Evolutionary conservation across 2,888 invertebrate species (phyloP).

Genomic region (Diarsia dahlii): DNA sequence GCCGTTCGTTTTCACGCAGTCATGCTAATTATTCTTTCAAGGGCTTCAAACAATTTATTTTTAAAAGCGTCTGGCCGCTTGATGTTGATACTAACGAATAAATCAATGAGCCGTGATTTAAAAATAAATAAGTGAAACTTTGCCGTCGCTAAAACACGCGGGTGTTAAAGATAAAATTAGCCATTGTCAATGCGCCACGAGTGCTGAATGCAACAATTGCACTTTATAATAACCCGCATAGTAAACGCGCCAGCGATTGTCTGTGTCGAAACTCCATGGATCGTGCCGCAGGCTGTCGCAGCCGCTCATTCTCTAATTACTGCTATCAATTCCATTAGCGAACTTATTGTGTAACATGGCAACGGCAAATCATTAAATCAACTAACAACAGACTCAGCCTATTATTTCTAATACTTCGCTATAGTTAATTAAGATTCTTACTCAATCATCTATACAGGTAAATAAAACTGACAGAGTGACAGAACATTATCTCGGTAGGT

Average conservation of each 20-base stretch:
- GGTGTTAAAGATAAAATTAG: conserved; percentile 69
- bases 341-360: conserved; percentile 75
- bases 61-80: conserved; percentile 27
- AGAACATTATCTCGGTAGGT: conserved; percentile 76
- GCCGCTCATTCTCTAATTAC: conserved; percentile 83
- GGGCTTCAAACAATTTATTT: conserved; percentile 40
- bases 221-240: conserved; percentile 88
- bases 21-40: conserved; percentile 53
- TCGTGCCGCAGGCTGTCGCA: conserved; percentile 72
- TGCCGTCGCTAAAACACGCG: conserved; percentile 51
- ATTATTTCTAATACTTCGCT: conserved; percentile 47
- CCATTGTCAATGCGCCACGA: conserved; percentile 73
- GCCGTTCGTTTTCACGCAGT: conserved; percentile 52
- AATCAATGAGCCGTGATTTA: conserved; percentile 22
- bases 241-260: conserved; percentile 79
- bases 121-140: conserved; percentile 57
- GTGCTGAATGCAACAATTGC: conserved; percentile 80
- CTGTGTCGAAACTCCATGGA: conserved; percentile 76
- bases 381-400: conserved; percentile 49
- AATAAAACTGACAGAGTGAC: conserved; percentile 57
- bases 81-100: conserved; percentile 27
- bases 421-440: conserved; percentile 60
- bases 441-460: conserved; percentile 49
- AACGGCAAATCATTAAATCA: conserved; percentile 69
- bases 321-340: conserved; percentile 80